Base-by-base conservation (phyloP, 2,888 invertebrate species). In the Dynastes tityus region DNA sequence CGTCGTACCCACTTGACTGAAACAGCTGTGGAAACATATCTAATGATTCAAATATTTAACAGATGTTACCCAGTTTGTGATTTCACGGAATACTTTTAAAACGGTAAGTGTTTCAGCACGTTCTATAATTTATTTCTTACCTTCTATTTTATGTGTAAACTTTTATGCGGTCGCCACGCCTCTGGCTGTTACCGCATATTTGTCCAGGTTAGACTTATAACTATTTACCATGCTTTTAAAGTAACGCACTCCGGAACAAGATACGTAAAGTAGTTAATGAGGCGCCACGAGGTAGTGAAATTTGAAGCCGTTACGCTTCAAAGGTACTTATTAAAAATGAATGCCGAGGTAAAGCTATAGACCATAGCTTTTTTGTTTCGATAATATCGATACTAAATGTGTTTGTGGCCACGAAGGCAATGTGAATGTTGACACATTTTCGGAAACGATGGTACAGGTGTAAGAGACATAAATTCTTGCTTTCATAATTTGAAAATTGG, bases 291-390 rank as follows among this genome's bases (percentile, higher is more conserved):
- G 67, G 67, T 49, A 45, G 67, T 68, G 67, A 68, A 68, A 68
- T 68, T 68, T 51, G 67, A 68, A 11, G 49, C 67, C 22, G 67
- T 68, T 49, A 68, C 67, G 49, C 67, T 68, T 68, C 67, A 49
- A 68, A 49, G 22, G 67, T 22, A 68, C 67, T 68, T 68, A 68
- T 68, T 68, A 68, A 68, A 68, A 68, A 68, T 68, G 27, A 16
- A 68, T 68, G 45, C 16, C 67, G 22, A 45, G 67, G 40, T 22
- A 8, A 45, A 65, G 37, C n/a, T 65, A 64, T 32, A 13, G 1
- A 13, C 37, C 16, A n/a, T 53, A 65, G 3, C 32, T 6, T 45
- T 22, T 51, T 68, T 68, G 49, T 49, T 49, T 51, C 9, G 11
- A 68, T 16, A 68, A 45, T 67, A 68, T 68, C 27, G 67, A 49